Base-by-base conservation (phyloP, 2,888 invertebrate genomes). In the Acronicta aceris region DNA sequence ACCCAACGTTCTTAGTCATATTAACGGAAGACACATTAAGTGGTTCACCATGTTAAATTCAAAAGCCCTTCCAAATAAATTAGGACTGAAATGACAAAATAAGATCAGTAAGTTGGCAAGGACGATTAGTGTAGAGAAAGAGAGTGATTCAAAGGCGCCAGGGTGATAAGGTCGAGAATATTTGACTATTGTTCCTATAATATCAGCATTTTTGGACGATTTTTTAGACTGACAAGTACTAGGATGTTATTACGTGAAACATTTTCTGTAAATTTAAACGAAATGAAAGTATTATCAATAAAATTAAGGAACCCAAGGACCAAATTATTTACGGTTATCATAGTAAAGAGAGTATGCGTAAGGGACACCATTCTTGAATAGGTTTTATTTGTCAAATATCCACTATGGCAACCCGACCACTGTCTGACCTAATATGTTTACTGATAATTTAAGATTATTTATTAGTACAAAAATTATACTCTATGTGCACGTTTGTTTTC, bases 51-150 rank as follows among this genome's bases (percentile, higher is more conserved):
- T 5, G 43, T 12, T 30, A 48, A 67, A 58, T 40, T 2, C 21
- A 49, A 60, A 67, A 68, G 41, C 51, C 55, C 73, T 61, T 68
- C 33, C 48, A 60, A 49, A 69, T 52, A n/a, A 66, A 59, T 59
- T 66, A 68, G 40, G 9, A 55, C 17, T 10, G 45, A 72, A 42
- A 30, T 36, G n/a, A 21, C 53, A 48, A 51, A 73, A 68, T 50
- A 51, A 52, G 48, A 52, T 48, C 36, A 30, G 51, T 17, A 30
- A 43, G 74, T 21, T 56, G 74, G 64, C 89, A 87, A 65, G 60
- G 59, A 59, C 68, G 78, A 78, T 78, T 78, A 71, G 71, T 74
- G 75, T 65, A 75, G 33, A 75, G 75, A 76, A 74, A 71, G 73
- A 64, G 45, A 51, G 15, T 59, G 59, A 74, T 76, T 72, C 55